Base-by-base conservation (phyloP, 2,797 vertebrate species). In the Prunella strophiata region DNA sequence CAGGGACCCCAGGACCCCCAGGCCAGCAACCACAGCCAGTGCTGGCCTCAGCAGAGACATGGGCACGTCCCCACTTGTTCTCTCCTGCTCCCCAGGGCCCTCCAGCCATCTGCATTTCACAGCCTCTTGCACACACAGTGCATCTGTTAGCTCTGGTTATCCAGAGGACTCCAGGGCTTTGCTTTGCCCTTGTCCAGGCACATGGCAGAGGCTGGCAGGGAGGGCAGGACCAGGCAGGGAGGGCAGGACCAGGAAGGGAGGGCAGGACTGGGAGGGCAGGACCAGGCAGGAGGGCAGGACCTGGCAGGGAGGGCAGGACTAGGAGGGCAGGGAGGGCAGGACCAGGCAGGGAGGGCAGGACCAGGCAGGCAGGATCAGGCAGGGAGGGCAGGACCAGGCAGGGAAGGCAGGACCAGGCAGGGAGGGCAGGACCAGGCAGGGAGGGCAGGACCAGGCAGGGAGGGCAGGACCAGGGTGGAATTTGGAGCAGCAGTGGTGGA, bases 41-140 rank as follows among this genome's bases (percentile, higher is more conserved):
- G 2, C 48, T 6, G 3, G 42, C 90, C 62, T 29, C n/a, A 29
- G 45, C 11, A 13, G 25, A 65, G 16, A 48, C 58, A 15, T 0
- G 16, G 36, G 25, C 72, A 85, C 19, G 0, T 70, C 85, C 88
- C 55, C 19, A 11, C 34, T 68, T 13, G 4, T 29, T 52, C 77
- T 57, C 45, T 71, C 18, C 50, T 2, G 7, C 57, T 84, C 81
- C 85, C 63, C 71, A 7, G 94, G 25, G 58, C 3, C 58, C 87
- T 76, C 34, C 81, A 81, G 85, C 78, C 81, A 43, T 58, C 91
- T 73, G 85, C 78, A 51, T 92, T 91, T 89, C 96, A 93, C 91
- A 79, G 71, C 30, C 68, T 84, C 74, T 45, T 72, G 66, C 93
- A 81, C 87, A 92, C 77, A 36, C 2, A 86, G 77, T 75, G 89